These are phyloP conservation scores for Poecilia velifera DNA, from an alignment of 2,797 vertebrate genomes.

Conservation along the genomic window DNA sequence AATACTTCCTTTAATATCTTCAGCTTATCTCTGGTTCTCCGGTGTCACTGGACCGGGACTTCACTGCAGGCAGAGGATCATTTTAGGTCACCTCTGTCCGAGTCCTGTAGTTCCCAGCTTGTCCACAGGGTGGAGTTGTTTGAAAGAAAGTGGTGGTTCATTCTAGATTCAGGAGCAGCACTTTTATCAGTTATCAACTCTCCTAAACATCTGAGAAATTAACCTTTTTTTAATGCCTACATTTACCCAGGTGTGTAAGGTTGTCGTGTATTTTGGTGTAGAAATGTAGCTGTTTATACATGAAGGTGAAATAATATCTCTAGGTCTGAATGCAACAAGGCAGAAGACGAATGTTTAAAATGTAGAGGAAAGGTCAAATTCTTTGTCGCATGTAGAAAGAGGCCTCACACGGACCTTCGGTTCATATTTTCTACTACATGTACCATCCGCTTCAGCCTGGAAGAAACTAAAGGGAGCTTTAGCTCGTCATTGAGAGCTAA, in stretches of 20 bases:
- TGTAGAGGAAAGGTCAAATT: neutral
- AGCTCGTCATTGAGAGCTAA: neutral
- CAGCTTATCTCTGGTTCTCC: neutral
- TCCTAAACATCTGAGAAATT: neutral
- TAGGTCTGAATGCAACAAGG: neutral
- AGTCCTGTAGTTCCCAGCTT: conserved; percentile 5
- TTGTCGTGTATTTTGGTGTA: neutral
- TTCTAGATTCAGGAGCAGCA: neutral
- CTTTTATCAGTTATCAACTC: neutral
- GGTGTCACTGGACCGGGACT: neutral
- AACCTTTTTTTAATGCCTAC: neutral
- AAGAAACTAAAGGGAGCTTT: no score
- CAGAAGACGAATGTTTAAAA: neutral
- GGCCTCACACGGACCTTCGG: neutral
- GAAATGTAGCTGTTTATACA: neutral
- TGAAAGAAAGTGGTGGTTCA: conserved; percentile 3
- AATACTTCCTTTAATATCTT: conserved; percentile 20
- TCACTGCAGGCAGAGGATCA: neutral
- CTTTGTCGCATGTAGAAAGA: neutral
- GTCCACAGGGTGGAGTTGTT: conserved; percentile 53
- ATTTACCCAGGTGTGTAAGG: neutral
- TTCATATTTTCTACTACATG: neutral
- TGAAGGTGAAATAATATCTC: neutral
- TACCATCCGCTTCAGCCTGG: neutral
- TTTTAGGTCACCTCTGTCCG: conserved; percentile 7